These are phyloP conservation scores for Halictus ligatus DNA, from an alignment of 2,888 invertebrate species.

Conservation along the genomic window DNA sequence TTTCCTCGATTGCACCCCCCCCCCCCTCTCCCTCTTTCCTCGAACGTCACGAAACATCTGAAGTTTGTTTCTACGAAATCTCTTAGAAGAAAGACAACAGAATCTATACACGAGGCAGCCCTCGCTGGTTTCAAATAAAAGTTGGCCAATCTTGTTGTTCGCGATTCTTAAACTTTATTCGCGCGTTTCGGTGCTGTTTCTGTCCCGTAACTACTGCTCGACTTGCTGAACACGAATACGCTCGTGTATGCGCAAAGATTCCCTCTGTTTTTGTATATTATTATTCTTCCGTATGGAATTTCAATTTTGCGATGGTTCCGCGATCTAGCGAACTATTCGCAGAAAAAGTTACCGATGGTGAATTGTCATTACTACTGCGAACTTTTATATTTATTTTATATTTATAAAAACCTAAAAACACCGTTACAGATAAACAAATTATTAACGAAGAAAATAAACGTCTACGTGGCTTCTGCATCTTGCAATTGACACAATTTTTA, in stretches of 20 bases:
- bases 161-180: conserved; percentile 49
- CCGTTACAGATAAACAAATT: too few species aligned
- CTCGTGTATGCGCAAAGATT: neutral
- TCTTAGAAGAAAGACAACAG: conserved; percentile 17
- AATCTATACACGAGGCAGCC: conserved; percentile 7
- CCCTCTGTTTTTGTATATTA: neutral
- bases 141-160: conserved; percentile 42
- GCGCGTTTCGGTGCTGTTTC: conserved; percentile 25
- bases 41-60: neutral
- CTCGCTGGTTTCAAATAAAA: conserved; percentile 45
- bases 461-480: too few species aligned
- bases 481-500: too few species aligned
- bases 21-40: neutral
- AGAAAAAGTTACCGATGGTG: too few species aligned
- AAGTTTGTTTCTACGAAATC: conserved; percentile 21
- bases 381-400: too few species aligned
- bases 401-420: too few species aligned
- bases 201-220: conserved; percentile 24
- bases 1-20: neutral
- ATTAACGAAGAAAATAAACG: too few species aligned
- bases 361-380: too few species aligned
- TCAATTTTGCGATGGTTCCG: neutral
- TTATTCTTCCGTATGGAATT: neutral
- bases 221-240: conserved; percentile 16
- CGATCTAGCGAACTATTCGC: too few species aligned